These are phyloP conservation scores for Columbina picui DNA, from an alignment of 2,113 vertebrate species.

Conservation along the genomic window DNA sequence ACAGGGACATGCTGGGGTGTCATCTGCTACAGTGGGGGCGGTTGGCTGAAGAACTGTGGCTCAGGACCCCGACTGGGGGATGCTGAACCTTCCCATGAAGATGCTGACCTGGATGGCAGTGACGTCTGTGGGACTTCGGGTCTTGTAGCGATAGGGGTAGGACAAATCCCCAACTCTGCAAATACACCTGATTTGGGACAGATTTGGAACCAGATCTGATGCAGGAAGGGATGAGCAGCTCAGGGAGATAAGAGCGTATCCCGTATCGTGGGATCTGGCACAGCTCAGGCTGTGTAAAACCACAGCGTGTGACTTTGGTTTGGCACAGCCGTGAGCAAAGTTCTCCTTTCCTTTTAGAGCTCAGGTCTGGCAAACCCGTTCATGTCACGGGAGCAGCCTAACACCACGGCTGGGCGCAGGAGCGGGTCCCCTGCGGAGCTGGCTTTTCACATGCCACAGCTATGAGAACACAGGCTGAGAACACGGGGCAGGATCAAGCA, in stretches of 20 bases:
- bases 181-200: not conserved
- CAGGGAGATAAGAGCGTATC: not conserved
- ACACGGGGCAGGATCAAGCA: not conserved
- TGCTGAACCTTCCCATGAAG: rapidly evolving
- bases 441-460: not conserved
- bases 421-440: not conserved
- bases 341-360: not conserved
- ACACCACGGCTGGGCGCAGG: rapidly evolving
- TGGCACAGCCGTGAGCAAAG: not conserved
- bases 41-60: not conserved
- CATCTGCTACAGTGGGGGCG: rapidly evolving
- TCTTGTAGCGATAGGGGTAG: rapidly evolving
- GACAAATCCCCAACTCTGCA: not conserved
- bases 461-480: not conserved
- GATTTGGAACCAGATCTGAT: not conserved
- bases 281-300: not conserved
- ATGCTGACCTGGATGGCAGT: not conserved
- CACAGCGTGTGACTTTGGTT: not conserved
- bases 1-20: not conserved
- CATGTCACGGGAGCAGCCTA: not conserved
- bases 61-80: not conserved
- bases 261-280: not conserved
- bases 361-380: not conserved
- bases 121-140: not conserved
- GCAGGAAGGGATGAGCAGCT: not conserved